phyloP scores from a whole-genome alignment of 1,140 invertebrate species.

The Callitettix versicolor region DNA sequence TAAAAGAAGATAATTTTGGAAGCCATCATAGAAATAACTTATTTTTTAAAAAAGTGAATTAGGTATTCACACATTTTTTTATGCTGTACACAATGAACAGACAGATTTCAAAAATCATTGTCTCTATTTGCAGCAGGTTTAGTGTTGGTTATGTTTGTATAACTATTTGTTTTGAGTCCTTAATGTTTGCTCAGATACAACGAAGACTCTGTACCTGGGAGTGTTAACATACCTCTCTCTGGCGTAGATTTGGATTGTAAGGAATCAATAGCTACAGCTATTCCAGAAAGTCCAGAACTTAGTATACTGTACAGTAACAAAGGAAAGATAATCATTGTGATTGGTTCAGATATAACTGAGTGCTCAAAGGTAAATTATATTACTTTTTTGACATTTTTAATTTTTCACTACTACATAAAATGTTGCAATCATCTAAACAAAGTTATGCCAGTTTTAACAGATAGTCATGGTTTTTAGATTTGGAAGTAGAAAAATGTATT shows the following conservation, averaged over 20 bases:
- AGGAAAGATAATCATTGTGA: conserved; percentile 62
- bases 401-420: conserved; percentile 9
- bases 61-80: no score
- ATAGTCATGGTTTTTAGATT: neutral
- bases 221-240: conserved; percentile 77
- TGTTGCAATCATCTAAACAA: conserved; percentile 8
- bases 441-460: neutral
- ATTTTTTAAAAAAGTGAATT: no score
- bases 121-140: no score
- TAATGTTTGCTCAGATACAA: conserved; percentile 46
- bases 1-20: no score
- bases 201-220: conserved; percentile 60
- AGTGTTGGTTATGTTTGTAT: conserved; percentile 43
- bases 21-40: no score
- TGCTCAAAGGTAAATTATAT: conserved; percentile 50
- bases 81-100: no score
- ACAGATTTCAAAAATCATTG: no score
- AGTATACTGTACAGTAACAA: conserved; percentile 42
- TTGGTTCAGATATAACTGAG: conserved; percentile 42
- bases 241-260: conserved; percentile 41
- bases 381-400: conserved; percentile 3
- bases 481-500: no score
- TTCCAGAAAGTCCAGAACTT: conserved; percentile 47
- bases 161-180: conserved; percentile 11
- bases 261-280: conserved; percentile 7